Base-by-base conservation (phyloP, 2,113 vertebrate species). In the Nibea albiflora region DNA sequence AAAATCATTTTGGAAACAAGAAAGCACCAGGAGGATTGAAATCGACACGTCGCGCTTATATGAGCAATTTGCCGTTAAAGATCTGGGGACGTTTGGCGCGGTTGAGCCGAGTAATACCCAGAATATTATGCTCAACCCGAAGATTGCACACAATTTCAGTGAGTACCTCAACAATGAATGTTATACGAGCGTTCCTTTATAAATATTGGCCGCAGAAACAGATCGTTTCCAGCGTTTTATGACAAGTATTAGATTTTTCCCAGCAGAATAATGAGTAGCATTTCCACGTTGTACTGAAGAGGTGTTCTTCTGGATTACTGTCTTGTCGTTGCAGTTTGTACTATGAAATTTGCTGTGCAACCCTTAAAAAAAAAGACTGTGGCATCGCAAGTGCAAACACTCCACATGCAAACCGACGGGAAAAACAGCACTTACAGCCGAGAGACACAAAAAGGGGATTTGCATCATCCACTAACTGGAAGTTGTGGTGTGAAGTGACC, bases 71-170 rank as follows among this genome's bases (percentile, higher is more conserved):
- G 78, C 80, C 3, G 56, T 84, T 16, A 95, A 91, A 85, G 93
- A 94, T 7, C 11, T 20, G 1, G 64, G 83, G 0, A 57, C 22
- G 3, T 56, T 67, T 5, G 20, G 15, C 0, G 77, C 20, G 58
- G 20, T 4, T 0, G 94, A 96, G 61, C 11, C 84, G 10, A 47
- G 74, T 15, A 87, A 4, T 17, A 92, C 67, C 9, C 90, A 87
- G 14, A 83, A 91, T 8, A 95, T 96, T 85, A 94, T 96, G 93
- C 87, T 96, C 79, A 94, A 95, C 72, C 42, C 24, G 19, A 96
- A 95, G 86, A 85, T 95, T 4, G 92, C 94, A 0, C 95, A 94
- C 24, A 95, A 95, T 85, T 94, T 96, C 92, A 97, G 96, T 95
- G 42, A 96, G 95, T 95, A 87, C 0, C 10, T 54, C 31, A 8